Conservation (phyloP, 2,113 vertebrate genomes). For the Chinchilla lanigera region DNA sequence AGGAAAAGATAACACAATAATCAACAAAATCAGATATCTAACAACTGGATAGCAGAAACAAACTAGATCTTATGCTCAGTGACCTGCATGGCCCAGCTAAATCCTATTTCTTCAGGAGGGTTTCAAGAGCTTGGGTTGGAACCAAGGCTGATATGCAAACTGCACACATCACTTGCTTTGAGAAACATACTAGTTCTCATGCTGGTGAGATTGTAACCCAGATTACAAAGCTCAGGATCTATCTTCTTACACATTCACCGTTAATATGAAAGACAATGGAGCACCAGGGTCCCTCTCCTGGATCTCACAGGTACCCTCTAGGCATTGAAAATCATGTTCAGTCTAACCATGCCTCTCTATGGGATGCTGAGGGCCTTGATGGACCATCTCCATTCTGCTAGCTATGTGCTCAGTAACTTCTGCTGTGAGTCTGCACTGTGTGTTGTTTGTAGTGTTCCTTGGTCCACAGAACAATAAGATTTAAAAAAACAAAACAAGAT, state of each 20-base stretch:
- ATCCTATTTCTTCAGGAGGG: not conserved
- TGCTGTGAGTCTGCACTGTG: not conserved
- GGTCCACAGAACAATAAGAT: not conserved
- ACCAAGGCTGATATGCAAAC: not conserved
- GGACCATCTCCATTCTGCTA: not conserved
- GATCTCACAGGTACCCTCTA: not conserved
- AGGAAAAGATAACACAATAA: constrained; percentile 19
- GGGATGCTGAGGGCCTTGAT: not conserved
- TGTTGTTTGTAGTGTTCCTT: not conserved
- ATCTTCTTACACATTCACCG: not conserved
- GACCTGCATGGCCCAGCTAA: not conserved
- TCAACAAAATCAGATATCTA: not conserved
- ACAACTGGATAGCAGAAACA: not conserved
- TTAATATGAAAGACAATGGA: not conserved
- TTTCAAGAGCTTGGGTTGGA: not conserved
- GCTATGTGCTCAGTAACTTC: not conserved
- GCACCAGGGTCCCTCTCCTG: not conserved
- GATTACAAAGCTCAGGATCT: not conserved
- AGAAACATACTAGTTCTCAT: not conserved
- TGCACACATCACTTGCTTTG: not conserved
- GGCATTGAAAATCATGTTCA: too few relatives aligned
- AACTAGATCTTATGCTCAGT: not conserved
- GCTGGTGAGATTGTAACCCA: not conserved
- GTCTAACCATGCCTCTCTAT: not conserved
- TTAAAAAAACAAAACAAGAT: not conserved